Percentiles rank a stretch among this genome's conserved stretches.
Conservation (phyloP, 2,113 vertebrate species). For the Salvator merianae region DNA sequence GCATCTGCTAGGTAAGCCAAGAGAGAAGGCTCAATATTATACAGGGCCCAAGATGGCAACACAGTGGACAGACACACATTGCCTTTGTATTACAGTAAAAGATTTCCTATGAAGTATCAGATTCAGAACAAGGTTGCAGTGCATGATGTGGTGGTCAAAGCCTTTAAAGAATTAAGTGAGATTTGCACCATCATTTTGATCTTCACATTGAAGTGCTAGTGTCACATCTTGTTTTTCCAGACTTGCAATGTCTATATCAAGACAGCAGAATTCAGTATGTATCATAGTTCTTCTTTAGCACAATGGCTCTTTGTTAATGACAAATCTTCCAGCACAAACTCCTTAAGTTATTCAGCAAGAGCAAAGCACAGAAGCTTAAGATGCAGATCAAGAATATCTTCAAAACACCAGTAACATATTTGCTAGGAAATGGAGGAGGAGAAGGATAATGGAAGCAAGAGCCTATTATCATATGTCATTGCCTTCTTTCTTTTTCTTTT, state of each 20-base stretch:
- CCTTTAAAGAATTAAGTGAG: neutral
- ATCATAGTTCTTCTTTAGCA: neutral
- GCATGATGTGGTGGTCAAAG: neutral
- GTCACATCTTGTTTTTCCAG: neutral
- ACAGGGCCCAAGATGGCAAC: too few species aligned
- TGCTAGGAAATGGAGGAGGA: conserved; percentile 7
- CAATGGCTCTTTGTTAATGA: neutral
- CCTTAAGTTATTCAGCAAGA: neutral
- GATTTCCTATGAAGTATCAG: too few species aligned
- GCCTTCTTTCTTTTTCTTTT: conserved; percentile 39
- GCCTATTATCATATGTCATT: conserved; percentile 29
- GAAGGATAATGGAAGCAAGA: conserved; percentile 22
- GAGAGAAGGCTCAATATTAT: too few species aligned
- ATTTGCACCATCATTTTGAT: neutral
- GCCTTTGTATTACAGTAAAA: too few species aligned
- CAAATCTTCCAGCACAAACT: neutral
- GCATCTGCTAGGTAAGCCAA: too few species aligned
- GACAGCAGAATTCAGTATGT: neutral
- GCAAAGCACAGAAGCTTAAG: neutral
- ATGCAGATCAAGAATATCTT: neutral
- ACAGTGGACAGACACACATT: too few species aligned
- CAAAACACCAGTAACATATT: conserved; percentile 16
- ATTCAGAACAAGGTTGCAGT: neutral
- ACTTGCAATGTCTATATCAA: neutral
- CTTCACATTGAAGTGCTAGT: neutral